These are phyloP conservation scores for Promerops cafer DNA, from an alignment of 2,113 vertebrate species.

Conservation along the genomic window DNA sequence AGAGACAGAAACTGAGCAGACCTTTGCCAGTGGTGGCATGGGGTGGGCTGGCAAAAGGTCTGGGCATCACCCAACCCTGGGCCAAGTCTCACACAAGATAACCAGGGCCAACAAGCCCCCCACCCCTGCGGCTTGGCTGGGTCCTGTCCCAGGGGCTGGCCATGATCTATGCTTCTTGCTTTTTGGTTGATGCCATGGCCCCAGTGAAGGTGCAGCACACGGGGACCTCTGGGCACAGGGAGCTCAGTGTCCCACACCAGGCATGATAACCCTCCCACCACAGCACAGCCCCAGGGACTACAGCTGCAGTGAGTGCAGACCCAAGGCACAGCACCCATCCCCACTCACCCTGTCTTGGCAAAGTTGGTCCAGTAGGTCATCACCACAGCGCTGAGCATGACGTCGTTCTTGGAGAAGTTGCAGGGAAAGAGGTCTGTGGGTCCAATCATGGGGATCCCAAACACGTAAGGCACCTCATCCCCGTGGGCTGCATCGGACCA, in stretches of 20 bases:
- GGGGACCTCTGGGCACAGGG: not conserved
- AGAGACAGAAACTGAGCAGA: not conserved
- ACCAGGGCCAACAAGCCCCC: not conserved
- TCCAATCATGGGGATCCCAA: conserved; percentile 97
- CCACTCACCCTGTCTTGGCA: conserved; percentile 96
- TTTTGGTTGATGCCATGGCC: not conserved
- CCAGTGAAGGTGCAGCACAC: not conserved
- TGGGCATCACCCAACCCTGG: not conserved
- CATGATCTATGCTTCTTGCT: not conserved
- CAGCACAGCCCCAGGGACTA: not conserved
- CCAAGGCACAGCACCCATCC: not conserved
- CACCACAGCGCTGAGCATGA: conserved; percentile 98
- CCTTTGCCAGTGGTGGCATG: not conserved
- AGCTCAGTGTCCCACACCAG: not conserved
- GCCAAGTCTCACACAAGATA: not conserved
- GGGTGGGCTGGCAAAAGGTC: not conserved
- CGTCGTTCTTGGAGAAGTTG: conserved; percentile 98
- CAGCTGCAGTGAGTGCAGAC: not conserved
- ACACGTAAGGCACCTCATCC: conserved; percentile 97
- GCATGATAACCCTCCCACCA: not conserved
- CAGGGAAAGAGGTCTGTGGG: conserved; percentile 97
- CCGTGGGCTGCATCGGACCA: conserved; percentile 98
- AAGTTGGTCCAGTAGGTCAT: conserved; percentile 99
- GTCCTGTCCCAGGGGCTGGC: not conserved
- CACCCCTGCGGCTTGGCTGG: fast-evolving